Base-by-base conservation (phyloP, 2,888 invertebrate genomes). In the Rhagophthalmus giganteus region DNA sequence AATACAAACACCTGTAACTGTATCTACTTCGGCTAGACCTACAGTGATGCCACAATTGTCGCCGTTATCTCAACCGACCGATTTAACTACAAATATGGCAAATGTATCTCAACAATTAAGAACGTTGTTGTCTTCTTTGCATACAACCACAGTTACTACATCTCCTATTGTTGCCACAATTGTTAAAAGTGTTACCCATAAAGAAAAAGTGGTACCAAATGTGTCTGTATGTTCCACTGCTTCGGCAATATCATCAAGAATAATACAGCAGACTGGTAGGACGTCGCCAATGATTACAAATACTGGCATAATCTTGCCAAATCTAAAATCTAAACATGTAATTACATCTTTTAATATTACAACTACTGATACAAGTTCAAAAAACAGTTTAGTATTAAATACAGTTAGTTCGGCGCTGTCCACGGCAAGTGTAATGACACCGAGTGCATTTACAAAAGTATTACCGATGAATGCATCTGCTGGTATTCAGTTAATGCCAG, bases 41-140 rank as follows among this genome's bases (percentile, higher is more conserved):
- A 77, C 81, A 0, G 77, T 80, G 0, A 78, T 85, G 34, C 85
- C 87, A 0, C 86, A 87, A 66, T 71, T 87, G 13, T 87, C 87
- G 0, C 87, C 87, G 0, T 68, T 87, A 1, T 86, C 86, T 0
- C 86, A 86, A 66, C 86, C 87, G 0, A 81, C 84, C 1, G 86
- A 87, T 66, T 72, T 87, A 34, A 85, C 86, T 8, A 83, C 85
- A 0, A 86, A 85, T 63, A 84, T 87, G 74, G 85, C 83, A 0
- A 87, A 85, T 64, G 86, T 82, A 0, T 85, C 85, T 0, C 85
- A 86, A 67, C 87, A 86, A 63, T 66, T 86, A 32, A 75, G 85
- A 24, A 82, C 82, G 2, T 78, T 87, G 34, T 76, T 87, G 70
- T 86, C 87, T 0, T 86, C 85, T 0, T 67, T 86, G 16, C 83